Conservation (phyloP, 2,888 invertebrate genomes). For the Cistogaster globosa region DNA sequence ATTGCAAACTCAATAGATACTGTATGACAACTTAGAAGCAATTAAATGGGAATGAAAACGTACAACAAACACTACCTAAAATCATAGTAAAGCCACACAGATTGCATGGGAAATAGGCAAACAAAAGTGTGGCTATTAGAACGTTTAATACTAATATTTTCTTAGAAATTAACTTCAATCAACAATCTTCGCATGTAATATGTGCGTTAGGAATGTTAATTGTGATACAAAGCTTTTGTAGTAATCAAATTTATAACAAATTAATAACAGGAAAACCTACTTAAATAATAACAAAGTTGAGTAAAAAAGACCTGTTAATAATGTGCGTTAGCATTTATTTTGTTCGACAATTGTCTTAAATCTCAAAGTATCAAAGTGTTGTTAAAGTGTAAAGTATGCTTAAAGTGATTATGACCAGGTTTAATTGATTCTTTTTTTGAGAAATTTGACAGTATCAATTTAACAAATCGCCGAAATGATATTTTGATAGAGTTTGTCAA, state of each 20-base stretch:
- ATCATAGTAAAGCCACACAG: constrained; percentile 1
- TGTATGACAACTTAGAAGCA: not conserved
- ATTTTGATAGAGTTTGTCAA: too few species aligned
- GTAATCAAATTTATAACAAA: constrained; percentile 46
- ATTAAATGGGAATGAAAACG: not conserved
- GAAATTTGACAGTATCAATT: too few species aligned
- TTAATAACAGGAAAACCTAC: not conserved
- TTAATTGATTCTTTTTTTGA: too few species aligned
- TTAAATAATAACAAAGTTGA: too few species aligned
- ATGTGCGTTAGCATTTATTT: too few species aligned
- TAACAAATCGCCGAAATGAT: too few species aligned
- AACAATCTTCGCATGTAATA: too few species aligned
- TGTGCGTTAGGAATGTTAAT: constrained; percentile 37
- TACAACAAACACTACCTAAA: constrained; percentile 9
- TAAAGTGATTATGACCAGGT: too few species aligned
- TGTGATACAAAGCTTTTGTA: constrained; percentile 11
- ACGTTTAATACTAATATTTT: constrained; percentile 22
- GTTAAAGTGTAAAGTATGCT: too few species aligned
- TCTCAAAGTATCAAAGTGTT: too few species aligned
- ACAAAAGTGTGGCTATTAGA: not conserved
- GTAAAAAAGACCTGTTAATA: too few species aligned
- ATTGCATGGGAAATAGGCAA: not conserved
- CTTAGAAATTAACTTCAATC: constrained; percentile 44
- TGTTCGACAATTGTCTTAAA: too few species aligned
- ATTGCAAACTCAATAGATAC: constrained; percentile 22